Conservation (phyloP, 1,140 invertebrate species). For the Drosophila nannoptera region DNA sequence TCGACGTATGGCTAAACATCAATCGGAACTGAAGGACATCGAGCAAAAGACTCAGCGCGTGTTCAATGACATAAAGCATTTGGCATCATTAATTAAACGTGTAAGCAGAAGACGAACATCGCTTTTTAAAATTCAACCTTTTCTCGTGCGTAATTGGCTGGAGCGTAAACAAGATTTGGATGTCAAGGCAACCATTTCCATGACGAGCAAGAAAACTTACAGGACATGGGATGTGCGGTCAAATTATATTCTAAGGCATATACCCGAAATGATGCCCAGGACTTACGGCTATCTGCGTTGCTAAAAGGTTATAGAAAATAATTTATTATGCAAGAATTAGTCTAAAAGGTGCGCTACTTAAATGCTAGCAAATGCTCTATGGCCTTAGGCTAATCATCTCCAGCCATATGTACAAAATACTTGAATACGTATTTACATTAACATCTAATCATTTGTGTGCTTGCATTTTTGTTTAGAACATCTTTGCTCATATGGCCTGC, state of each 20-base stretch:
- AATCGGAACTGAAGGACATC: slow-evolving; percentile 7
- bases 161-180: neutral
- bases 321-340: slow-evolving; percentile 74
- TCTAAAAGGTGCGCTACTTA: slow-evolving; percentile 62
- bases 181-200: slow-evolving; percentile 20
- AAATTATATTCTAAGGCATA: slow-evolving; percentile 24
- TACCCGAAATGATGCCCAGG: slow-evolving; percentile 25
- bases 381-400: slow-evolving; percentile 43
- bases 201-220: slow-evolving; percentile 3
- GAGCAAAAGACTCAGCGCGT: slow-evolving; percentile 21
- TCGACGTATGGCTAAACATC: slow-evolving; percentile 4
- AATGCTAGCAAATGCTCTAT: slow-evolving; percentile 53
- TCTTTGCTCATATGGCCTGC: slow-evolving; percentile 70
- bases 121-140: slow-evolving; percentile 7
- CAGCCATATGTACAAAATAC: slow-evolving; percentile 40
- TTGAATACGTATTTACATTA: slow-evolving; percentile 48
- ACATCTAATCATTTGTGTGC: slow-evolving; percentile 28
- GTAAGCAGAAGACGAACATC: neutral
- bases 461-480: slow-evolving; percentile 47
- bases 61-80: slow-evolving; percentile 34
- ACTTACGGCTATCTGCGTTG: slow-evolving; percentile 20
- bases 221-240: slow-evolving; percentile 16
- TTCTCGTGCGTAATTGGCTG: slow-evolving; percentile 8
- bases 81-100: slow-evolving; percentile 16
- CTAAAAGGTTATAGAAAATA: slow-evolving; percentile 48